Evolutionary conservation across 2,113 vertebrate species (phyloP), one percentile per base, ranked within the genome.

Genomic region (Hiodon tergisus): DNA sequence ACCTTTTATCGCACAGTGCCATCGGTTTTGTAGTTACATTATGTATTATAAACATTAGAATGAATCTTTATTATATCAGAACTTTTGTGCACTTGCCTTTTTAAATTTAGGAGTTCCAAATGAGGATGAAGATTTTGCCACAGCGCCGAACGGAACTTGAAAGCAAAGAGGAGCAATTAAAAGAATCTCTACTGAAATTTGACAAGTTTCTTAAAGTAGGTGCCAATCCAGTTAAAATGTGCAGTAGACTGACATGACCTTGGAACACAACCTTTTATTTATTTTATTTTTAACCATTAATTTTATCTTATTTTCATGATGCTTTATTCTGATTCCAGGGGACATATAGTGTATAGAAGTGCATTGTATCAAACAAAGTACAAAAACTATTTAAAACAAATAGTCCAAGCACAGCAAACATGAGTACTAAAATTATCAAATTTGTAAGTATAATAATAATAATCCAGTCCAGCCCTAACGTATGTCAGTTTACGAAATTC

Each of bases 131-230:
- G 76, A 71, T 11, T n/a, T 72, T 93, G 5, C 75, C 66, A 16
- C 55, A 81, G 63, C 75, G 54, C 2, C 86, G 84, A 85, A 84
- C 83, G 9, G 85, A 90, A 1, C 58, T 92, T 50, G 76, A 72
- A 0, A 0, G 54, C 67, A 86, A 89, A 71, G 80, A 89, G 2
- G 74, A 85, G 6, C 81, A 88, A 69, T 76, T 86, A 55, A 89
- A 88, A 72, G 73, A 83, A 5, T 80, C 89, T 5, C 81, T 87
- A 59, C 46, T 83, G 57, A 85, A 84, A 63, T 90, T 82, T 6
- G 81, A 86, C 72, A 82, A 31, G 0, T 89, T 87, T 72, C 79
- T 92, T 2, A 90, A 93, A 91, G 94, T 95, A 83, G 53, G 73
- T 74, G 10, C 31, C 52, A 65, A 31, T 17, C 47, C 47, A n/a